Evolutionary conservation across 2,113 vertebrate species (phyloP), one percentile per base, ranked within the genome.

Genomic region (Piaya cayana): DNA sequence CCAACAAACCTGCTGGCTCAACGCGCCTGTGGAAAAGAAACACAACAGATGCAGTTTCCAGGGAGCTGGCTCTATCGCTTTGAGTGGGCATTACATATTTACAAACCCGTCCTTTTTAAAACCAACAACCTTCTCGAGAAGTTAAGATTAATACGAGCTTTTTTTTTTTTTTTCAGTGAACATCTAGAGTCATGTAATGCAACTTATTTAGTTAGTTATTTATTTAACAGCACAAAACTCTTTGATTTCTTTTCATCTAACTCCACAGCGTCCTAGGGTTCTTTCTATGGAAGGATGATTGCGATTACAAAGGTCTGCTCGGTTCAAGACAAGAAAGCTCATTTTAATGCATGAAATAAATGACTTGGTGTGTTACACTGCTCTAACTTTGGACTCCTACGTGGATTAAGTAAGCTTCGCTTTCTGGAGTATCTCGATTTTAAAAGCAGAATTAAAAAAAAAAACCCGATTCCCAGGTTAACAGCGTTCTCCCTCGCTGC

Each of bases 11-110:
- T 96, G 95, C 85, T 87, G 83, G 65, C 91, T 91, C 32, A 98
- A 96, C 78, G 86, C 92, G 94, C 94, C 96, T 95, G 84, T 30
- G 78, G 83, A 94, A 86, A 90, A 96, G 81, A 95, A 95, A 87
- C 91, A 72, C 67, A 62, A 76, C 15, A 34, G 94, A 82, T 95
- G 90, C 86, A 77, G 82, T 88, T 94, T 96, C 97, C 96, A 97
- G 97, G 95, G 96, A 97, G 94, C 95, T 97, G 97, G 94, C 82
- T 97, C 95, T 94, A 91, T 63, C 95, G 69, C 94, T 90, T 74
- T 89, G 53, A 90, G 96, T 97, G 96, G 96, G 88, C 94, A 93
- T 96, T 95, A 79, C 20, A 53, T 98, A 98, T 88, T 96, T 97
- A 97, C 94, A 97, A 96, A 83, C 74, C 56, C 4, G 10, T 83